phyloP scores from a whole-genome alignment of 2,113 vertebrate species.

The Crotalus horridus region DNA sequence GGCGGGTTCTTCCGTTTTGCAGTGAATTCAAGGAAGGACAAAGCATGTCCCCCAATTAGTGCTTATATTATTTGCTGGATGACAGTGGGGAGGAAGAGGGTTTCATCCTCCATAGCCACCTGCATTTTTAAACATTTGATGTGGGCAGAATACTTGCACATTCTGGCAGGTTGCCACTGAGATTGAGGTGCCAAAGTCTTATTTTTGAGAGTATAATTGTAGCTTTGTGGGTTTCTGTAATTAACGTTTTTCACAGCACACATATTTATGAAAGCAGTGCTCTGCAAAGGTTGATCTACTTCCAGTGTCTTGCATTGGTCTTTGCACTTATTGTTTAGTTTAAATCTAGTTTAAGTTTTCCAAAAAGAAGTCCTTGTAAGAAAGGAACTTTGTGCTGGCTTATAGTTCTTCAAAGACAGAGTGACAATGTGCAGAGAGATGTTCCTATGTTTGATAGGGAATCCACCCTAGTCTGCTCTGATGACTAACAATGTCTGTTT shows the following conservation, averaged over 20 bases:
- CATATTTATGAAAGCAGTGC: neutral
- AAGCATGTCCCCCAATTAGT: neutral
- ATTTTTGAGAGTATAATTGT: neutral
- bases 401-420: neutral
- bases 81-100: too few relatives aligned
- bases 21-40: too few relatives aligned
- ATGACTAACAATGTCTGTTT: neutral
- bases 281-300: neutral
- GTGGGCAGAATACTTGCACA: neutral
- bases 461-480: neutral
- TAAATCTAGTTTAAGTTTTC: neutral
- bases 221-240: neutral
- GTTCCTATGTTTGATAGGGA: neutral
- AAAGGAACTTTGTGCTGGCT: neutral
- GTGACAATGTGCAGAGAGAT: neutral
- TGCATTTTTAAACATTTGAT: neutral
- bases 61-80: neutral
- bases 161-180: neutral
- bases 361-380: neutral
- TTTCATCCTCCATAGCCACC: neutral
- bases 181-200: neutral
- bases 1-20: neutral
- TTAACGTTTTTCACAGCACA: neutral
- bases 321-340: neutral
- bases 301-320: neutral